Evolutionary conservation across 2,113 vertebrate genomes (phyloP).

Genomic region (Hippoglossus stenolepis): DNA sequence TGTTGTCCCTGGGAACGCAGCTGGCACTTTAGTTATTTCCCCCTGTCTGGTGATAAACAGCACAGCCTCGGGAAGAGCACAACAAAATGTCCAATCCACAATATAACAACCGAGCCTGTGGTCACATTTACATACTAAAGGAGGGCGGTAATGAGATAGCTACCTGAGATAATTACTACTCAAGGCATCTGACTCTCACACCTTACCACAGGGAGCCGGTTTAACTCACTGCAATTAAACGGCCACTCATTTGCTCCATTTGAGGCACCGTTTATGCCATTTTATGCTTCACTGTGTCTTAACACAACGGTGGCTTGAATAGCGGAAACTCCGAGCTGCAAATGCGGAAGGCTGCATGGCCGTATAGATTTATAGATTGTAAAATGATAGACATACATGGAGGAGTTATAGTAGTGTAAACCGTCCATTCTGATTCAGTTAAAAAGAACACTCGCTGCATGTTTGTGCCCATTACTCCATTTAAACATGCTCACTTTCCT

Average conservation of each 20-base stretch:
- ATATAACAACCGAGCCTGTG: conserved; percentile 35
- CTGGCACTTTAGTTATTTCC: conserved; percentile 36
- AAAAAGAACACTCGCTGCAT: not conserved
- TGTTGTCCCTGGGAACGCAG: conserved; percentile 23
- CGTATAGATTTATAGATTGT: not conserved
- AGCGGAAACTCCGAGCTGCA: not conserved
- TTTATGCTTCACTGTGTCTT: conserved; percentile 54
- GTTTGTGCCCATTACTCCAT: not conserved
- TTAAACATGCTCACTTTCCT: not conserved
- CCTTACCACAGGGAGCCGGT: conserved; percentile 63
- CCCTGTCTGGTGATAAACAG: conserved; percentile 41
- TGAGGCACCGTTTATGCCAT: conserved; percentile 58
- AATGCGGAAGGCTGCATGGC: not conserved
- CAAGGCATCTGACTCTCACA: conserved; percentile 64
- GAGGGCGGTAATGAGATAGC: conserved; percentile 75
- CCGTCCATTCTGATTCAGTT: not conserved
- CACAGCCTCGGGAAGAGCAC: conserved; percentile 19
- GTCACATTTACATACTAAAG: conserved; percentile 63
- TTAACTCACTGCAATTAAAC: conserved; percentile 74
- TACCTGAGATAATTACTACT: conserved; percentile 81
- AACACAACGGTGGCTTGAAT: conserved; percentile 21
- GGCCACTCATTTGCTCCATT: conserved; percentile 67
- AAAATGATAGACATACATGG: not conserved
- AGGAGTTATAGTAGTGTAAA: not conserved
- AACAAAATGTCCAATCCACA: conserved; percentile 35